Conservation (phyloP, 2,888 invertebrate species). For the Sinotaia quadrata region DNA sequence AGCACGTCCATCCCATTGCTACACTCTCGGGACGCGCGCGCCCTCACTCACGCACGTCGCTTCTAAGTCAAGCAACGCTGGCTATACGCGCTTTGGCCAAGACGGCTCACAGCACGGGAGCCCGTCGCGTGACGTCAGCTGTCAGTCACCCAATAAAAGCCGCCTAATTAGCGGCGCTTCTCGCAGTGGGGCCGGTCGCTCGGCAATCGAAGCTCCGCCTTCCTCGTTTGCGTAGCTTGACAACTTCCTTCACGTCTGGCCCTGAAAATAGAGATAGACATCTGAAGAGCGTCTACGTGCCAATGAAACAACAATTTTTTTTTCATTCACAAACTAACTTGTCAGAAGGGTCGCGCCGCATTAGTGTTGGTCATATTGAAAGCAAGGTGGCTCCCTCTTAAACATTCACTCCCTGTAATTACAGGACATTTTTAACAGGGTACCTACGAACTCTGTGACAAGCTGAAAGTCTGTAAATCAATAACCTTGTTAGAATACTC, state of each 20-base stretch:
- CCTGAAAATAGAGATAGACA: slow-evolving; percentile 30
- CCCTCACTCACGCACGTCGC: slow-evolving; percentile 1
- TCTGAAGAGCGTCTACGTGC: slow-evolving; percentile 18
- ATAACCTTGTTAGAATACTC: not conserved
- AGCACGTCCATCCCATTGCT: not conserved
- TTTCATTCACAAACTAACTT: slow-evolving; percentile 3
- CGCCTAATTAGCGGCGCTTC: slow-evolving; percentile 9
- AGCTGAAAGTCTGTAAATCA: too few species aligned
- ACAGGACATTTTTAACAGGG: not conserved
- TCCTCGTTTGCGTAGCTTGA: slow-evolving; percentile 17
- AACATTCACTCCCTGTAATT: not conserved
- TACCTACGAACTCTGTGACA: not conserved
- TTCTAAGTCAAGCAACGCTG: too few species aligned
- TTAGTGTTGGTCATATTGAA: not conserved
- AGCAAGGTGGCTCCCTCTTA: not conserved
- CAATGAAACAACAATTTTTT: slow-evolving; percentile 25
- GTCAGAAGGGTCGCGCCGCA: not conserved
- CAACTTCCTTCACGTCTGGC: slow-evolving; percentile 10
- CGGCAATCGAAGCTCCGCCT: slow-evolving; percentile 17
- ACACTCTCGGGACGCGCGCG: slow-evolving; percentile 7
- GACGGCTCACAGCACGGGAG: not conserved
- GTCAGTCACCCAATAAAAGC: slow-evolving; percentile 22
- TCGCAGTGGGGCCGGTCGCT: not conserved
- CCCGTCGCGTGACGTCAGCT: slow-evolving; percentile 16
- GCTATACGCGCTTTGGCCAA: not conserved